phyloP scores from a whole-genome alignment of 2,113 vertebrate genomes.

The Pogonocichla stellata region DNA sequence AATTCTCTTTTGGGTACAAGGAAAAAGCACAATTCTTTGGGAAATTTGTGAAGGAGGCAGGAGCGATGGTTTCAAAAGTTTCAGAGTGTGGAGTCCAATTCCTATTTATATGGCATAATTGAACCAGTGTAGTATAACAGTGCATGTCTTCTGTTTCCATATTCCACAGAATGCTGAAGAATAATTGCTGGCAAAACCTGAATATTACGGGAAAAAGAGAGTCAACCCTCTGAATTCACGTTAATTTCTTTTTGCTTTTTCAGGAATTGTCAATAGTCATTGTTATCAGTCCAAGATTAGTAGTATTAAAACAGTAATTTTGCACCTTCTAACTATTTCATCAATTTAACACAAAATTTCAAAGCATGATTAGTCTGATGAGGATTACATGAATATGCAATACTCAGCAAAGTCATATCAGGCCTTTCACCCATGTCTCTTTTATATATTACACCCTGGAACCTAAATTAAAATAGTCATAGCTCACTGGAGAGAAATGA shows the following conservation, averaged over 20 bases:
- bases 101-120: background rate
- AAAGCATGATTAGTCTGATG: background rate
- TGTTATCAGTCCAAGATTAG: background rate
- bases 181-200: background rate
- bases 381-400: slow-evolving; percentile 29
- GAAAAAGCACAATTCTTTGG: background rate
- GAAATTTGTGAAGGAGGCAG: background rate
- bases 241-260: background rate
- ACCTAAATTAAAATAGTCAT: slow-evolving; percentile 37
- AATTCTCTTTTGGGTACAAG: background rate
- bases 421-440: slow-evolving; percentile 9
- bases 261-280: background rate
- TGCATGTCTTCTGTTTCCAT: background rate
- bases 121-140: background rate
- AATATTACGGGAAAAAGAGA: background rate
- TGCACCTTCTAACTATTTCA: background rate
- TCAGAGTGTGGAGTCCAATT: background rate
- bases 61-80: background rate
- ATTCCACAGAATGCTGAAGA: background rate
- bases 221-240: background rate
- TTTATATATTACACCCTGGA: background rate
- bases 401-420: background rate
- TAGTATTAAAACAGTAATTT: background rate
- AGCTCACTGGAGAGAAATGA: slow-evolving; percentile 27
- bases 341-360: background rate